A percentile compares a stretch with the other conserved stretches of the same genome.
phyloP scores from a whole-genome alignment of 1,140 invertebrate genomes.

The Tetraneura akinire region DNA sequence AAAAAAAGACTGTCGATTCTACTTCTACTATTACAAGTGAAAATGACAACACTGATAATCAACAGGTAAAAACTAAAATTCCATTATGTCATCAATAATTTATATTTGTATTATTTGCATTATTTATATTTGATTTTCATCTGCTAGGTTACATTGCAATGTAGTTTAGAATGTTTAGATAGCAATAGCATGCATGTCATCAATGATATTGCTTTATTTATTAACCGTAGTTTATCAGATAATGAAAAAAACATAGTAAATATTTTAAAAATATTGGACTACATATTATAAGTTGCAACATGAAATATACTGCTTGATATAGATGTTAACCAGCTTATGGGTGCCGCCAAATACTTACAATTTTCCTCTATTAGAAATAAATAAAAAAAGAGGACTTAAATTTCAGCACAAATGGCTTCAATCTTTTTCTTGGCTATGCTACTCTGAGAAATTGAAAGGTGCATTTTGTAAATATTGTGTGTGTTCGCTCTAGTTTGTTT shows the following conservation, averaged over 20 bases:
- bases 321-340: background rate
- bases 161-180: too few relatives aligned
- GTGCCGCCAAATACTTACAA: background rate
- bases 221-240: background rate
- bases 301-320: background rate
- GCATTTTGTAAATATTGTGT: too few relatives aligned
- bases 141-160: too few relatives aligned
- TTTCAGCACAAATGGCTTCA: background rate
- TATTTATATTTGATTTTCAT: too few relatives aligned
- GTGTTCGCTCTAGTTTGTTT: too few relatives aligned
- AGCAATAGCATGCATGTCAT: background rate
- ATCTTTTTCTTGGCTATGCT: background rate
- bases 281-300: background rate
- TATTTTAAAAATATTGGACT: background rate
- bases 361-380: background rate
- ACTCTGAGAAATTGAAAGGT: background rate
- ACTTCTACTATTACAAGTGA: too few relatives aligned
- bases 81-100: too few relatives aligned
- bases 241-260: background rate
- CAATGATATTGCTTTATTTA: background rate
- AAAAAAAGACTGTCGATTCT: too few relatives aligned
- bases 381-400: conserved; percentile 10
- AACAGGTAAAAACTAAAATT: too few relatives aligned
- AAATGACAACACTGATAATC: too few relatives aligned
- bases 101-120: too few relatives aligned